These are phyloP conservation scores for Gallinago undulata DNA, from an alignment of 2,113 vertebrate species.

Conservation along the genomic window DNA sequence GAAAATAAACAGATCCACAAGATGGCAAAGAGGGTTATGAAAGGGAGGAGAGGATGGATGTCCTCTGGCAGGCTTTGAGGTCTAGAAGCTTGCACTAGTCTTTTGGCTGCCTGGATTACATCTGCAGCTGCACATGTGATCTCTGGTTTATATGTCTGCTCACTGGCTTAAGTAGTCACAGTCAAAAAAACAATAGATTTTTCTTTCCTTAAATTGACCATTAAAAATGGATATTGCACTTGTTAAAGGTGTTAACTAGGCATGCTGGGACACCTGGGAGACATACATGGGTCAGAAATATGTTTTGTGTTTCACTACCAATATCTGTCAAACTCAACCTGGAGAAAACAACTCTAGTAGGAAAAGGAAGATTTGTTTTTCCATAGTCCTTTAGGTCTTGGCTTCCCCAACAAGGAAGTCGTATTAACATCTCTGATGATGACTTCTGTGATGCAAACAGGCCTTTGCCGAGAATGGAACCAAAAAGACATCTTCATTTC, in stretches of 20 bases:
- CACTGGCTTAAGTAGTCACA: background rate
- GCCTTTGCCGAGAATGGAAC: background rate
- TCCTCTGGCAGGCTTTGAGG: background rate
- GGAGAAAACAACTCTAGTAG: background rate
- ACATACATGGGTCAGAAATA: background rate
- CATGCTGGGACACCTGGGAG: background rate
- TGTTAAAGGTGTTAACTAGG: background rate
- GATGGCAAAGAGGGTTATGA: background rate
- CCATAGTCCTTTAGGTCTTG: background rate
- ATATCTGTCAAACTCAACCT: background rate
- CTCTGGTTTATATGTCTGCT: background rate
- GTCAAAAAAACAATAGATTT: background rate
- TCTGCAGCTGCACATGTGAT: constrained; percentile 15
- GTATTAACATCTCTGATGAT: constrained; percentile 10
- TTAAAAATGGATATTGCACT: constrained; percentile 3
- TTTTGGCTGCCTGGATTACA: background rate
- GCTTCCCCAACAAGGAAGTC: background rate
- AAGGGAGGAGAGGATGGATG: background rate
- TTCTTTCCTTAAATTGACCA: background rate
- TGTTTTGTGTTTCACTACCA: background rate
- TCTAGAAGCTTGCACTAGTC: background rate
- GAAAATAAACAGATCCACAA: background rate
- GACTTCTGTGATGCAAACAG: background rate
- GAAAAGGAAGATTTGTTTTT: constrained; percentile 1
- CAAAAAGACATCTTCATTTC: background rate